These are phyloP conservation scores for Barnardius zonarius DNA, from an alignment of 2,113 vertebrate genomes.

Conservation along the genomic window DNA sequence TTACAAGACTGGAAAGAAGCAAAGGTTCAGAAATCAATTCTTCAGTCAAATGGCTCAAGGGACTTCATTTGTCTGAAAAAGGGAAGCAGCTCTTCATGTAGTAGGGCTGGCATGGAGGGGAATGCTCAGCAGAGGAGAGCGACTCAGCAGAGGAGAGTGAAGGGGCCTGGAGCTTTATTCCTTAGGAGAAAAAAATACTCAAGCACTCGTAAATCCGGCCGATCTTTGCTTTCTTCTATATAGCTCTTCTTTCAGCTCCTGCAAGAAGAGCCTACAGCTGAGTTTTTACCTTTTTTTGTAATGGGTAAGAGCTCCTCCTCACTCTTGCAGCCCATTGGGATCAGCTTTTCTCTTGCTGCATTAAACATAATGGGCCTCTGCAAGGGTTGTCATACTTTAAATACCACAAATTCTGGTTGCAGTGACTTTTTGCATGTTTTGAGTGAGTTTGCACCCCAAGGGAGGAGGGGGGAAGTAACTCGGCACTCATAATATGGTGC, in stretches of 20 bases:
- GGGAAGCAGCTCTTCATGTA: background rate
- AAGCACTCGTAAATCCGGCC: rapidly evolving
- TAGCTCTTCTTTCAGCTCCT: background rate
- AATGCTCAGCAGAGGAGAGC: background rate
- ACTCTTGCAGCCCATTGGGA: background rate
- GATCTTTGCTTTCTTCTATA: background rate
- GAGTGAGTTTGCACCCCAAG: background rate
- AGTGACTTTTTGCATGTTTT: background rate
- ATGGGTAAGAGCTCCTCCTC: background rate
- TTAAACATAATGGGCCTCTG: background rate
- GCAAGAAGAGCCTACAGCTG: background rate
- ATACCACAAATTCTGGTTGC: background rate
- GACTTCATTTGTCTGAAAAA: background rate
- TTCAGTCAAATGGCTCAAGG: background rate
- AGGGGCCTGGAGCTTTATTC: background rate
- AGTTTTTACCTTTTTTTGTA: background rate
- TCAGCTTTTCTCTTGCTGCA: background rate
- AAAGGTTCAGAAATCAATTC: slow-evolving; percentile 46
- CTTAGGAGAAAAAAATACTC: background rate
- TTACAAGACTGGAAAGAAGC: background rate
- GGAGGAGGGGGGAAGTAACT: background rate
- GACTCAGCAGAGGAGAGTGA: background rate
- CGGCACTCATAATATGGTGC: background rate
- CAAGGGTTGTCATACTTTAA: background rate
- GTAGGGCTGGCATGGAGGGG: background rate